Conservation (phyloP, 2,888 invertebrate species). For the Tetragonisca angustula region DNA sequence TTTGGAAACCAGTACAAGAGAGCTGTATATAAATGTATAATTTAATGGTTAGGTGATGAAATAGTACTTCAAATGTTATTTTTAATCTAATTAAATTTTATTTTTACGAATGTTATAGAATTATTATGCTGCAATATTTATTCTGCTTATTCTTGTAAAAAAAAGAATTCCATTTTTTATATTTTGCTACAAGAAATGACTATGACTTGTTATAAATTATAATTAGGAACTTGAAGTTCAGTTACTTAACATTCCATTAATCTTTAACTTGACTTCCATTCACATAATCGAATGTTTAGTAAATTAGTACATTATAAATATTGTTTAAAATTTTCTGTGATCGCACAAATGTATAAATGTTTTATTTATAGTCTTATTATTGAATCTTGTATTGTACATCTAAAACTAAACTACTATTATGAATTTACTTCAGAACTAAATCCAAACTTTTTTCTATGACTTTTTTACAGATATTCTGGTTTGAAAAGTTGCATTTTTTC, state of each 20-base stretch:
- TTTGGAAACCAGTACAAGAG: slow-evolving; percentile 8
- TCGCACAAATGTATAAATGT: slow-evolving; percentile 35
- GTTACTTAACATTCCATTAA: slow-evolving; percentile 10
- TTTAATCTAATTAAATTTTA: slow-evolving; percentile 10
- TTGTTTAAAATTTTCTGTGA: slow-evolving; percentile 40
- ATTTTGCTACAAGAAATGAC: neutral
- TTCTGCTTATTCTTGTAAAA: neutral
- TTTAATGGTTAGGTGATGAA: neutral
- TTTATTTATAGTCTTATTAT: slow-evolving; percentile 48
- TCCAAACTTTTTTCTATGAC: slow-evolving; percentile 2
- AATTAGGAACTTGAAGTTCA: neutral
- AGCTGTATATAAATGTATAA: neutral
- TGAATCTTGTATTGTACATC: slow-evolving; percentile 19
- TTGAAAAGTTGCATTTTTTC: slow-evolving; percentile 37
- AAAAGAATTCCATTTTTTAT: neutral
- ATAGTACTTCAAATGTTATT: neutral
- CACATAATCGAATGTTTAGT: slow-evolving; percentile 24
- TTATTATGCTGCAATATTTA: neutral
- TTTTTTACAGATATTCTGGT: neutral
- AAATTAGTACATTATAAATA: slow-evolving; percentile 52
- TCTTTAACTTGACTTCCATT: slow-evolving; percentile 14
- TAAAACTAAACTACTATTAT: neutral
- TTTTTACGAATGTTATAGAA: neutral
- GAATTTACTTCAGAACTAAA: neutral
- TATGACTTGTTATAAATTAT: neutral